Conservation (phyloP, 1,140 invertebrate species). For the Eueides isabella region DNA sequence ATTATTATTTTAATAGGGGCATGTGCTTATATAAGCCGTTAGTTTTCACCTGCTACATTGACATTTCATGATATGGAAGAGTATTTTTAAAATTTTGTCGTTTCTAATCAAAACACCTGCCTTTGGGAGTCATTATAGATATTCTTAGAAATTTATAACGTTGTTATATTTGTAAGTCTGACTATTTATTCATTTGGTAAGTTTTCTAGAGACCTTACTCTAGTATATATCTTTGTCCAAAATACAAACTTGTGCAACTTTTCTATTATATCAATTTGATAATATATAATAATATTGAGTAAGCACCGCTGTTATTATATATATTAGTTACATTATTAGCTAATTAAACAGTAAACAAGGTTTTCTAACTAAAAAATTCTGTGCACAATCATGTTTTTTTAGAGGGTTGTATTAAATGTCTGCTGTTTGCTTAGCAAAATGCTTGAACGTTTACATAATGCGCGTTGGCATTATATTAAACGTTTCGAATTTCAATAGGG, state of each 20-base stretch:
- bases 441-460: constrained; percentile 3
- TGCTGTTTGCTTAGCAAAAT: background rate
- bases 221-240: too few species aligned
- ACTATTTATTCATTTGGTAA: background rate
- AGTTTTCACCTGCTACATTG: background rate
- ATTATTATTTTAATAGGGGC: background rate
- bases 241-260: too few species aligned
- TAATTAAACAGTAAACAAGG: too few species aligned
- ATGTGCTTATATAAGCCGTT: background rate
- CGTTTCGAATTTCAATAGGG: constrained; percentile 44
- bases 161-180: background rate
- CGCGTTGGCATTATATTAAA: constrained; percentile 19
- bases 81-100: background rate
- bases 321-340: too few species aligned
- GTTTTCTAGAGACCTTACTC: background rate
- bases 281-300: too few species aligned
- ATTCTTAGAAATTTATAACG: background rate
- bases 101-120: background rate
- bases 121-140: background rate
- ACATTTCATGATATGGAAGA: background rate
- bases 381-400: background rate
- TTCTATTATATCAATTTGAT: too few species aligned
- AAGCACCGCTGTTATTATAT: too few species aligned
- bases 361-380: background rate
- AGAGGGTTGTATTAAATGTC: background rate